Percentiles rank a stretch among this genome's conserved stretches.
Evolutionary conservation across 2,797 vertebrate genomes (phyloP).

Genomic region (Taeniopygia guttata): DNA sequence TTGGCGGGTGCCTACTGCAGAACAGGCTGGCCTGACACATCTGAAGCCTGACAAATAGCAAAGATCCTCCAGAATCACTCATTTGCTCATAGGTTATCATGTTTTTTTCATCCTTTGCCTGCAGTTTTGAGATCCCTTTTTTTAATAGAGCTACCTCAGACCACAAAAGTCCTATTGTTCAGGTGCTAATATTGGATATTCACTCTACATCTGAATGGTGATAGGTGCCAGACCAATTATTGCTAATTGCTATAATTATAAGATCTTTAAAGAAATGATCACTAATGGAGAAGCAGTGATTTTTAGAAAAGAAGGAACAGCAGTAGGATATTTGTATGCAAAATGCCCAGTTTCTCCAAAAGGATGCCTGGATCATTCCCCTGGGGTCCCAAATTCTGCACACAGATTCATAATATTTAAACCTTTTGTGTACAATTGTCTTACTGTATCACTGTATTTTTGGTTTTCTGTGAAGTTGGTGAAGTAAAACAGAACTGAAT

Average conservation of each 20-base stretch:
- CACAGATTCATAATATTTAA: background rate
- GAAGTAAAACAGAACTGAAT: constrained; percentile 18
- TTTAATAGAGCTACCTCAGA: background rate
- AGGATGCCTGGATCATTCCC: background rate
- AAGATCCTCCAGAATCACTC: background rate
- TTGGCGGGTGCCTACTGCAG: background rate
- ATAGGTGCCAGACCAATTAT: background rate
- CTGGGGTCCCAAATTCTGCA: constrained; percentile 17
- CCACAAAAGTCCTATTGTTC: background rate
- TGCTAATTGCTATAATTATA: background rate
- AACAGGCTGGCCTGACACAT: background rate
- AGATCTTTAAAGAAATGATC: background rate
- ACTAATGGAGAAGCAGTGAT: background rate
- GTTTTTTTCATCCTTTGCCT: background rate
- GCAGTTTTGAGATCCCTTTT: background rate
- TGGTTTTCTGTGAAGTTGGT: background rate
- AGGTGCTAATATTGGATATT: background rate
- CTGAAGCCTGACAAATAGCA: background rate
- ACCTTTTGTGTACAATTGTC: background rate
- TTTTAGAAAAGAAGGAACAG: constrained; percentile 13
- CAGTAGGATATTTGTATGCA: constrained; percentile 9
- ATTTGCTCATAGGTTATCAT: background rate
- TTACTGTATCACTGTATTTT: background rate
- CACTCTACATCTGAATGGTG: background rate
- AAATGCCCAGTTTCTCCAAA: constrained; percentile 34